Evolutionary conservation across 2,888 invertebrate species (phyloP).

Genomic region (Kryphioiulus occultus): DNA sequence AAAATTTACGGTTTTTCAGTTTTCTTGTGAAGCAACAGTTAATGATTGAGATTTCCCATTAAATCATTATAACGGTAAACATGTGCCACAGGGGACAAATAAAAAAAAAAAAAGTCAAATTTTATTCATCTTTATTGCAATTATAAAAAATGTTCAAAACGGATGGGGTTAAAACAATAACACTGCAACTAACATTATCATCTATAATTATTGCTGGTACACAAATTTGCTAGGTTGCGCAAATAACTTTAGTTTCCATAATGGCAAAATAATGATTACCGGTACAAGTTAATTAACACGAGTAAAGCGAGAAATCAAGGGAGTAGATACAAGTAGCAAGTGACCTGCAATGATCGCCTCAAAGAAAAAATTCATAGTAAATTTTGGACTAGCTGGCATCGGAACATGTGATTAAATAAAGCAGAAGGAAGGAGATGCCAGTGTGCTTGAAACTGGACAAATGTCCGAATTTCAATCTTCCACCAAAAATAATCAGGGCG

Average conservation of each 20-base stretch:
- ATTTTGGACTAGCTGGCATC: conserved; percentile 24
- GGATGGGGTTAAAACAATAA: neutral
- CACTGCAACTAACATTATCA: conserved; percentile 28
- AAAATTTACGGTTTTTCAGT: too few species aligned
- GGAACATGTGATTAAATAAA: neutral
- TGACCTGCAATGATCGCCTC: neutral
- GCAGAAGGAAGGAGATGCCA: neutral
- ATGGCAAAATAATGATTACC: conserved; percentile 22
- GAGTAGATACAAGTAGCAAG: conserved; percentile 11
- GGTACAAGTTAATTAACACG: neutral
- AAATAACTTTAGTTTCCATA: neutral
- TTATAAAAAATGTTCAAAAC: neutral
- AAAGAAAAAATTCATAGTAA: neutral
- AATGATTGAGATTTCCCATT: too few species aligned
- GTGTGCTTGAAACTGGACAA: neutral
- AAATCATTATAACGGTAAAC: neutral
- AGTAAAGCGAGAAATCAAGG: conserved; percentile 2
- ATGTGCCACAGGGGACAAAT: neutral
- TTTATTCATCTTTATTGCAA: conserved; percentile 36
- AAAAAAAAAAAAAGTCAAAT: neutral
- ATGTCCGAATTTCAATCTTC: neutral
- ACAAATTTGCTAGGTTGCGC: conserved; percentile 9
- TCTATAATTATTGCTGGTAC: conserved; percentile 37
- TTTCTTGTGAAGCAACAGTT: too few species aligned
- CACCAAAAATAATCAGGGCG: neutral